A percentile compares a stretch with the other conserved stretches of the same genome.
phyloP scores from a whole-genome alignment of 2,797 vertebrate genomes.

The Paramormyrops hopkinsi region DNA sequence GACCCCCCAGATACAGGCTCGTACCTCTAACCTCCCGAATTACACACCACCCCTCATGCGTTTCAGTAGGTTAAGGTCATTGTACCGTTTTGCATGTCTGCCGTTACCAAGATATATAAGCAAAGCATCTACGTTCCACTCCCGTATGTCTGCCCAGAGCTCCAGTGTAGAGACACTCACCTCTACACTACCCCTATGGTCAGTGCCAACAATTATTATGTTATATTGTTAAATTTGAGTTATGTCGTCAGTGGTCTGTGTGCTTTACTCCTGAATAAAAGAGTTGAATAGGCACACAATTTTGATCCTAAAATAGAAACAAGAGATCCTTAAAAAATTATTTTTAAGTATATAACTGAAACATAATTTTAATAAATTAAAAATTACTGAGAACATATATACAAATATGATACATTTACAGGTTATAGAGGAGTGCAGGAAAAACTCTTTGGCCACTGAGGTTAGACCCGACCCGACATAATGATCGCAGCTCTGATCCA shows the following conservation, averaged over 20 bases:
- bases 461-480: background rate
- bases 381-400: conserved; percentile 48
- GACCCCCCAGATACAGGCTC: background rate
- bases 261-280: background rate
- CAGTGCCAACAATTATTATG: background rate
- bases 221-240: background rate
- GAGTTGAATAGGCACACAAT: background rate
- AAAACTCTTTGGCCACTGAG: background rate
- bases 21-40: background rate
- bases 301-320: background rate
- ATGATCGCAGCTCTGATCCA: background rate
- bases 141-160: background rate
- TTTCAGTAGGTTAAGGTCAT: background rate
- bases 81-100: background rate
- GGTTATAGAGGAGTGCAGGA: conserved; percentile 36
- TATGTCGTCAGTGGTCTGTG: background rate
- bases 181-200: background rate
- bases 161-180: background rate
- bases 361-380: conserved; percentile 51
- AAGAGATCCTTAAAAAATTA: conserved; percentile 26
- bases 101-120: background rate
- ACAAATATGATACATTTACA: conserved; percentile 49
- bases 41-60: background rate
- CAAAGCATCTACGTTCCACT: background rate
- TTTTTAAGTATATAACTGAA: conserved; percentile 67